These are phyloP conservation scores for Hyla sarda DNA, from an alignment of 2,113 vertebrate species.

Conservation along the genomic window DNA sequence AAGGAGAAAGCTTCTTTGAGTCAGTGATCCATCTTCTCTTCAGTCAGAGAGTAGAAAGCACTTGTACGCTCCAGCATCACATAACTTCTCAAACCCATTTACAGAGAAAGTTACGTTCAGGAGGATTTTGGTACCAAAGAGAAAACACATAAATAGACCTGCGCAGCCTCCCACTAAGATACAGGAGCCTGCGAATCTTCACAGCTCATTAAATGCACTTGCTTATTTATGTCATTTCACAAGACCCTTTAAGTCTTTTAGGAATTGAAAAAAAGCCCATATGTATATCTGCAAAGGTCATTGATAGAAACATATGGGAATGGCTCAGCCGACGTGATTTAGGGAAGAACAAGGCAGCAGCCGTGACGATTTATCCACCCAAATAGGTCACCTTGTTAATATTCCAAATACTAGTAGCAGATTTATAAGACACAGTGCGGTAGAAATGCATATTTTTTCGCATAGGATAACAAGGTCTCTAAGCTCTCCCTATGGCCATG, in stretches of 20 bases:
- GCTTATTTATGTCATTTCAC: constrained; percentile 57
- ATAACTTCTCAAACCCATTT: neutral
- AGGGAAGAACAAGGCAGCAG: neutral
- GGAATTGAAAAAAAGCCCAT: constrained; percentile 11
- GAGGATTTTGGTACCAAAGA: constrained; percentile 1
- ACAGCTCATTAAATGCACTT: constrained; percentile 59
- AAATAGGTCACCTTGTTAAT: constrained; percentile 44
- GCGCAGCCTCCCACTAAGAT: neutral
- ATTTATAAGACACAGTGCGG: neutral
- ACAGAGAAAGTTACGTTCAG: neutral
- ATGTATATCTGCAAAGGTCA: constrained; percentile 30
- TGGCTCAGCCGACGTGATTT: neutral
- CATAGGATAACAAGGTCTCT: constrained; percentile 55
- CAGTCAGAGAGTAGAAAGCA: neutral
- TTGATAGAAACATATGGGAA: constrained; percentile 51
- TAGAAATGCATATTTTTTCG: neutral
- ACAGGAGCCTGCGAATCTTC: neutral
- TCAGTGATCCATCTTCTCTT: neutral
- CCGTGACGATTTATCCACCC: constrained; percentile 9
- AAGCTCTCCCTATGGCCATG: constrained; percentile 33
- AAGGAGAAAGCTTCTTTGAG: neutral
- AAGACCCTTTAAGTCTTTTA: constrained; percentile 24
- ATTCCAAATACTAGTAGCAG: neutral
- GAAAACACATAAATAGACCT: constrained; percentile 1
- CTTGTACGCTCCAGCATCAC: neutral